These are phyloP conservation scores for Cynopterus sphinx DNA, from an alignment of 2,797 vertebrate genomes.

Conservation along the genomic window DNA sequence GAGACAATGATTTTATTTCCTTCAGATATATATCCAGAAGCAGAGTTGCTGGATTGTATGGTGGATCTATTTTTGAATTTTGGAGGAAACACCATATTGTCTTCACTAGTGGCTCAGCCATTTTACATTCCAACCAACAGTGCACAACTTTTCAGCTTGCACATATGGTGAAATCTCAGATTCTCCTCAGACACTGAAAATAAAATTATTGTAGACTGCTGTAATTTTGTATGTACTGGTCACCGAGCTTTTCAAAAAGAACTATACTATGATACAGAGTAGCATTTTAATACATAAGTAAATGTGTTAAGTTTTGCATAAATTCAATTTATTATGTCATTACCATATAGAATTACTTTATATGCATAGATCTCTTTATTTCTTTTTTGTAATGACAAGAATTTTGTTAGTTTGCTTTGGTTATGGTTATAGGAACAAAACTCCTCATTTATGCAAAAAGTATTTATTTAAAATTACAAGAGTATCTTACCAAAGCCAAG, in stretches of 20 bases:
- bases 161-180: background rate
- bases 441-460: slow-evolving; percentile 6
- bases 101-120: background rate
- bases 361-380: background rate
- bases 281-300: slow-evolving; percentile 30
- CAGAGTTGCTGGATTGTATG: background rate
- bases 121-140: background rate
- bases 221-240: background rate
- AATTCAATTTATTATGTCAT: background rate
- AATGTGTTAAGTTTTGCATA: slow-evolving; percentile 29
- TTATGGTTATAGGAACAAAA: slow-evolving; percentile 25
- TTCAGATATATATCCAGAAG: background rate
- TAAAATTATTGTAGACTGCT: background rate
- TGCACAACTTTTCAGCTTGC: background rate
- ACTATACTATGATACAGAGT: background rate
- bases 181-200: background rate
- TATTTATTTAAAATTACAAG: slow-evolving; percentile 42
- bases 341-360: slow-evolving; percentile 6
- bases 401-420: background rate
- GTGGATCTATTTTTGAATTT: background rate
- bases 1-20: background rate
- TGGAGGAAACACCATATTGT: background rate
- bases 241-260: background rate
- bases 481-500: background rate
- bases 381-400: slow-evolving; percentile 44